These are phyloP conservation scores for Tachina grossa DNA, from an alignment of 2,888 invertebrate genomes.

Conservation along the genomic window DNA sequence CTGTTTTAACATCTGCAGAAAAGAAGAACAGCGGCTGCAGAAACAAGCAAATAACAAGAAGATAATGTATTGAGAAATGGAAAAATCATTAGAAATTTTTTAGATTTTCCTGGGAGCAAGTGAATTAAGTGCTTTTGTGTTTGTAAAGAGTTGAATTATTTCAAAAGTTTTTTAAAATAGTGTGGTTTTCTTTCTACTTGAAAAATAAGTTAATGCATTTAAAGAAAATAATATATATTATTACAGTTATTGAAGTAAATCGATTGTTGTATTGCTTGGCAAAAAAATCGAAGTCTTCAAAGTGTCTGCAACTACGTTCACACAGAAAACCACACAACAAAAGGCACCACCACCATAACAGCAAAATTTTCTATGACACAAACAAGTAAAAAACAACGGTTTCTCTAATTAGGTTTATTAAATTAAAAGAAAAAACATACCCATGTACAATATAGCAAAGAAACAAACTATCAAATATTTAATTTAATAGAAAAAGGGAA, in stretches of 20 bases:
- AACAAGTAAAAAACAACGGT: slow-evolving; percentile 48
- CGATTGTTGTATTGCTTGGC: neutral
- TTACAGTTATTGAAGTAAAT: neutral
- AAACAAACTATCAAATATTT: neutral
- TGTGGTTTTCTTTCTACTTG: neutral
- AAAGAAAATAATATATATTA: slow-evolving; percentile 15
- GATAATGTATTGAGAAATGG: slow-evolving; percentile 56
- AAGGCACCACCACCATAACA: slow-evolving; percentile 34
- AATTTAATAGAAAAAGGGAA: neutral
- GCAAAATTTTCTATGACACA: slow-evolving; percentile 23
- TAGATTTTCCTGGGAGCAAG: slow-evolving; percentile 29
- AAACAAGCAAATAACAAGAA: slow-evolving; percentile 3
- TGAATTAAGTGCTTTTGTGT: slow-evolving; percentile 8
- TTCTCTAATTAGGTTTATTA: slow-evolving; percentile 62
- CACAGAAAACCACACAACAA: slow-evolving; percentile 29
- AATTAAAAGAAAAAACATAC: slow-evolving; percentile 44
- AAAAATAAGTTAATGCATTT: neutral
- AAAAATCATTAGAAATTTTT: slow-evolving; percentile 67
- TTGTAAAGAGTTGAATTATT: slow-evolving; percentile 21
- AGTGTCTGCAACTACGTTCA: slow-evolving; percentile 39
- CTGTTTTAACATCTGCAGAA: slow-evolving; percentile 46
- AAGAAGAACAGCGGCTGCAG: neutral
- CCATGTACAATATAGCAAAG: neutral
- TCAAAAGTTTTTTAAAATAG: neutral
- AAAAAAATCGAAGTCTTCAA: slow-evolving; percentile 53